Evolutionary conservation across 2,888 invertebrate genomes (phyloP), one percentile per base, ranked within the genome.

Genomic region (Gymnosoma rotundatum): DNA sequence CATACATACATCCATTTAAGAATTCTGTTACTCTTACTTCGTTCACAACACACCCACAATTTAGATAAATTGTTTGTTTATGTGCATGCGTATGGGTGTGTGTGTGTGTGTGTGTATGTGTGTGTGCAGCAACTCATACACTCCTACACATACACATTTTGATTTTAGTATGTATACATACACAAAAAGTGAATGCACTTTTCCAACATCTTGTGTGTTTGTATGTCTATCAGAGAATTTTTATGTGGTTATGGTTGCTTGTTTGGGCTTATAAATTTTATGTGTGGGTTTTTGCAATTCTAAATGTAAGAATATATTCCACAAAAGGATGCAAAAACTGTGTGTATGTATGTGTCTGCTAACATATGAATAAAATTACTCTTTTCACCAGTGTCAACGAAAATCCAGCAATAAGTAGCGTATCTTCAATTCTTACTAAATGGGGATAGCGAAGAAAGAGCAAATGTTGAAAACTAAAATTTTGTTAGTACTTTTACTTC

Each of bases 121-220:
- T 4, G 2, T 32, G 5, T 32, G 25, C 25, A 32, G 2, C 25
- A 32, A 5, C 32, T 32, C 32, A 32, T 66, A 66, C 16, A 38
- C 38, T 42, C 8, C 36, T 60, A 8, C 38, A 18, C 38, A 42
- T 25, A 38, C 42, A 54, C 20, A 56, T 42, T 58, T 38, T 63
- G 12, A 21, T 64, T n/a, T 54, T 69, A n/a, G 4, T 52, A 36
- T 25, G 25, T 83, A 69, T 76, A 80, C 76, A 74, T 63, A 80
- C 72, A 84, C 80, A 64, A 81, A 84, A 74, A 58, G 84, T 84
- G 78, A 84, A 84, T 84, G 84, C 84, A 81, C 84, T 84, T 84
- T 84, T 70, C 74, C 70, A 81, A 74, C 73, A 73, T 61, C 78
- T 80, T 56, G 14, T 61, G 14, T 36, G 64, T 25, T 21, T 50